Percentiles rank a stretch among this genome's conserved stretches.
phyloP scores from a whole-genome alignment of 1,140 invertebrate species.

The Pinna nobilis region DNA sequence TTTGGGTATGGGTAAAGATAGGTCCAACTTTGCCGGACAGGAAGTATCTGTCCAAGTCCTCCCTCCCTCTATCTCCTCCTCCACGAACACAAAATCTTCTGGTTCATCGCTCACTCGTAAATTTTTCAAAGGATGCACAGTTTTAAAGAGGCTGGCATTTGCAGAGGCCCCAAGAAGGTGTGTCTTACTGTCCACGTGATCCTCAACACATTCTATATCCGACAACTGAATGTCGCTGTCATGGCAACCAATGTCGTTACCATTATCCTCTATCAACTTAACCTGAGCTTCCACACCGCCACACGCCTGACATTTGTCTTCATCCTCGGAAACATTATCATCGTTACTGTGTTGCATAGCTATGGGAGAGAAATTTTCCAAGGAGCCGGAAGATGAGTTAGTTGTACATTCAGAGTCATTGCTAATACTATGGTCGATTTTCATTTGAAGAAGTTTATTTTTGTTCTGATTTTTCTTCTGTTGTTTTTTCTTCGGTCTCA shows the following conservation, averaged over 20 bases:
- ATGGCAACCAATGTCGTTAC: constrained; percentile 7
- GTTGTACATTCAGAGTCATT: constrained; percentile 26
- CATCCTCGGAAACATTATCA: neutral
- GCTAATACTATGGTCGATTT: neutral
- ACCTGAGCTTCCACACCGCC: neutral
- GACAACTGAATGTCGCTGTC: neutral
- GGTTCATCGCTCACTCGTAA: neutral
- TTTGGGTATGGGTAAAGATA: constrained; percentile 11
- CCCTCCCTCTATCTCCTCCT: neutral
- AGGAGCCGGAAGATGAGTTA: constrained; percentile 5
- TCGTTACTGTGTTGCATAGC: constrained; percentile 22
- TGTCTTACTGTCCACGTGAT: constrained; percentile 9
- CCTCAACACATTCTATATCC: constrained; percentile 5
- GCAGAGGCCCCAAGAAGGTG: neutral
- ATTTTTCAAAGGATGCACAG: constrained; percentile 7
- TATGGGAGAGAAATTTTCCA: constrained; percentile 1
- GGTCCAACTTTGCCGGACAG: constrained; percentile 11
- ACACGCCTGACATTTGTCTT: constrained; percentile 4
- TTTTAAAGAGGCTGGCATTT: neutral
- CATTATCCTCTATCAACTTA: neutral
- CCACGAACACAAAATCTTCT: neutral
- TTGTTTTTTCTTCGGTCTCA: constrained; percentile 47
- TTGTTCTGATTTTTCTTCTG: constrained; percentile 4
- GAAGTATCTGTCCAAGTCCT: neutral
- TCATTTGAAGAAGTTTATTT: constrained; percentile 27